These are phyloP conservation scores for Galleria mellonella DNA, from an alignment of 1,140 invertebrate species.

Conservation along the genomic window DNA sequence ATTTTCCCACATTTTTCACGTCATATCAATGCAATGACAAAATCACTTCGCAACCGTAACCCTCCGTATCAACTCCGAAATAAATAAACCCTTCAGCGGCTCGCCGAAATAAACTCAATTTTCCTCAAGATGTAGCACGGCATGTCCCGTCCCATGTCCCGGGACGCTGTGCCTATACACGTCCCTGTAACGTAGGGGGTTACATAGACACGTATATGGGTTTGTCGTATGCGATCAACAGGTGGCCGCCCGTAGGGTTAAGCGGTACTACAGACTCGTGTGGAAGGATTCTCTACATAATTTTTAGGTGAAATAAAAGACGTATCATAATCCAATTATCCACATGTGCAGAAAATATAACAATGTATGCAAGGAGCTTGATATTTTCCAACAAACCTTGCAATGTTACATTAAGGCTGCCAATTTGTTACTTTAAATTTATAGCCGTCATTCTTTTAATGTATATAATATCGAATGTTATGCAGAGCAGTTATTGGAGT, in stretches of 20 bases:
- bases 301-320: conserved; percentile 3
- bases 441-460: no score
- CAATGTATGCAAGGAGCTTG: no score
- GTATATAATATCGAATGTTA: no score
- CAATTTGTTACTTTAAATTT: no score
- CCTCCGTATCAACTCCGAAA: conserved; percentile 40
- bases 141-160: conserved; percentile 39
- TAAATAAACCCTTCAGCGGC: conserved; percentile 39
- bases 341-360: no score
- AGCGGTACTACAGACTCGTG: conserved; percentile 19
- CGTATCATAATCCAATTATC: no score
- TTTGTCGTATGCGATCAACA: conserved; percentile 61
- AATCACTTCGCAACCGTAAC: conserved; percentile 24
- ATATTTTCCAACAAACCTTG: no score
- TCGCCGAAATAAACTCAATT: conserved; percentile 51
- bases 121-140: conserved; percentile 36
- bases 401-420: no score
- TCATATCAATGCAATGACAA: conserved; percentile 18
- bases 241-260: conserved; percentile 68
- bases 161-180: conserved; percentile 24
- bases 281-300: conserved; percentile 35
- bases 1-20: no score
- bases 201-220: conserved; percentile 47
- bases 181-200: conserved; percentile 27
- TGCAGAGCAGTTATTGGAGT: no score